Conservation (phyloP, 1,140 invertebrate species). For the Euura saliciscinereae region DNA sequence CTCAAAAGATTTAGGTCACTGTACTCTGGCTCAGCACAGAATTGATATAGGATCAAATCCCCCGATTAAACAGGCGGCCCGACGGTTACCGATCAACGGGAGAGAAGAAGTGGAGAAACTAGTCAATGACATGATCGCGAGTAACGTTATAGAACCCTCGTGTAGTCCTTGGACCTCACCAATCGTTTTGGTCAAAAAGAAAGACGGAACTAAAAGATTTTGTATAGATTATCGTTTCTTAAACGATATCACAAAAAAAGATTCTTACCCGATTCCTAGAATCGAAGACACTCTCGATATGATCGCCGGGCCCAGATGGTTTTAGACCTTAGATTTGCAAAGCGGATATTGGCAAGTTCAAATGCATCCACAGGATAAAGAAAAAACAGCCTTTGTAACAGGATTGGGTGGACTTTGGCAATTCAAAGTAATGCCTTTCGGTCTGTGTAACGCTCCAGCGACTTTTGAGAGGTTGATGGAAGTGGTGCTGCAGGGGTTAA, state of each 20-base stretch:
- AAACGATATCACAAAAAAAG: slow-evolving; percentile 39
- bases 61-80: no score
- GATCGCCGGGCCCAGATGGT: not conserved
- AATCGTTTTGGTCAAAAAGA: slow-evolving; percentile 50
- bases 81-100: no score
- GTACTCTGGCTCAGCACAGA: no score
- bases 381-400: not conserved
- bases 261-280: not conserved
- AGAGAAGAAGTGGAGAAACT: no score
- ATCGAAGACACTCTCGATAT: not conserved
- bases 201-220: slow-evolving; percentile 48
- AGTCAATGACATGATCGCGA: no score
- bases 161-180: slow-evolving; percentile 47
- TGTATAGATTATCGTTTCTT: slow-evolving; percentile 58
- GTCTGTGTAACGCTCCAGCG: not conserved
- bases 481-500: slow-evolving; percentile 14
- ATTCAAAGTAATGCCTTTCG: not conserved
- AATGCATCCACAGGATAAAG: not conserved
- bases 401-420: not conserved
- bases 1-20: no score
- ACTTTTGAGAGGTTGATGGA: slow-evolving; percentile 36
- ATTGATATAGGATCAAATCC: no score
- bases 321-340: not conserved
- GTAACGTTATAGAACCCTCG: slow-evolving; percentile 17
- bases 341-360: not conserved